Percentiles rank a stretch among this genome's conserved stretches.
These are phyloP conservation scores for Hirundo rustica DNA, from an alignment of 2,797 vertebrate genomes.

Conservation along the genomic window DNA sequence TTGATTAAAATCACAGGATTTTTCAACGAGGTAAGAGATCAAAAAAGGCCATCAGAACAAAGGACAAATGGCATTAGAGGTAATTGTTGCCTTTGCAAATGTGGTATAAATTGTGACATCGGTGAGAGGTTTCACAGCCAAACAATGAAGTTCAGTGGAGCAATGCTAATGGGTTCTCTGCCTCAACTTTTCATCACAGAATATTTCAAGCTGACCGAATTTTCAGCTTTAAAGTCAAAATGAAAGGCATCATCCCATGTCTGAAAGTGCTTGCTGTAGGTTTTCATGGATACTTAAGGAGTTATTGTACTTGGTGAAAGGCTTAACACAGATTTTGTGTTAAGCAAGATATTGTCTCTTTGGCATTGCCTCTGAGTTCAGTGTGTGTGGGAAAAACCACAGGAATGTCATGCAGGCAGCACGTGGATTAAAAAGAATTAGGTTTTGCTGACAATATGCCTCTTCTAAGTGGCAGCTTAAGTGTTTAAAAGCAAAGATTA, in stretches of 20 bases:
- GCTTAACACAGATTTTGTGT: neutral
- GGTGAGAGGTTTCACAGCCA: neutral
- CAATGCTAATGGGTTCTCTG: neutral
- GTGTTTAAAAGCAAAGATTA: constrained; percentile 38
- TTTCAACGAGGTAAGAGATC: neutral
- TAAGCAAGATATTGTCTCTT: neutral
- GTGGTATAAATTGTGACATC: neutral
- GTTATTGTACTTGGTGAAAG: neutral
- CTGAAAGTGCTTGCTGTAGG: neutral
- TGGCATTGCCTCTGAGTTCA: neutral
- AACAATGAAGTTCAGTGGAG: neutral
- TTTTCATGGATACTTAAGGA: neutral
- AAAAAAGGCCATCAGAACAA: neutral
- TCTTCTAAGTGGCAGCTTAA: constrained; percentile 42
- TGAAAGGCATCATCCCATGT: neutral
- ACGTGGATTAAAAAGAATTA: constrained; percentile 33
- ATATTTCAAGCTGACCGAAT: neutral
- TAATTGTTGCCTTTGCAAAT: neutral
- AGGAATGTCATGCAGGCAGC: neutral
- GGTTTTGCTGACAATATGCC: constrained; percentile 27
- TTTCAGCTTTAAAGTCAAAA: neutral
- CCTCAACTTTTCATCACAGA: neutral
- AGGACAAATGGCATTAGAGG: neutral
- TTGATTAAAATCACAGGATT: neutral
- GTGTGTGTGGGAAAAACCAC: neutral